Evolutionary conservation across 2,888 invertebrate species (phyloP).

Genomic region (Thecophora atra): DNA sequence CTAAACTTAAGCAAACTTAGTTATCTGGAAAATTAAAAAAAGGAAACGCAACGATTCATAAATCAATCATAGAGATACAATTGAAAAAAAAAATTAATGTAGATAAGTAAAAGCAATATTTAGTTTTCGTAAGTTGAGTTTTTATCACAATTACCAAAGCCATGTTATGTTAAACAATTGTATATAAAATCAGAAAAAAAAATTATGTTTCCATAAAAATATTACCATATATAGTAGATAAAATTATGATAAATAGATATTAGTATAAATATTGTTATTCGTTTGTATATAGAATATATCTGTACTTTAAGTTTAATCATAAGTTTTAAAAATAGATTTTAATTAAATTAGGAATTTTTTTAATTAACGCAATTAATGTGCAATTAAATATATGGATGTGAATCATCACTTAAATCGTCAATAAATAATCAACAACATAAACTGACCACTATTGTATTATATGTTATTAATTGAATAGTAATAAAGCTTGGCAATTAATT

Average conservation of each 20-base stretch:
- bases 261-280: not conserved
- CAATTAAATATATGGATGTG: too few relatives aligned
- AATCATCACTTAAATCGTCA: too few relatives aligned
- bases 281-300: not conserved
- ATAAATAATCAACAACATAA: too few relatives aligned
- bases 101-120: too few relatives aligned
- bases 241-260: too few relatives aligned
- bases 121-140: conserved; percentile 21
- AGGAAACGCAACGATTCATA: conserved; percentile 7
- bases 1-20: conserved; percentile 12
- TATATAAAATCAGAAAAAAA: not conserved
- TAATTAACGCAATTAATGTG: too few relatives aligned
- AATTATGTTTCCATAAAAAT: not conserved
- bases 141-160: conserved; percentile 33
- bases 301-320: not conserved
- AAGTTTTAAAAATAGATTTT: not conserved
- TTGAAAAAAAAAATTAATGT: too few relatives aligned
- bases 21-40: not conserved
- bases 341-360: not conserved
- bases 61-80: not conserved
- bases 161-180: conserved; percentile 23
- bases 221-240: too few relatives aligned
- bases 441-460: too few relatives aligned
- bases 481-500: too few relatives aligned
- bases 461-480: too few relatives aligned